These are phyloP conservation scores for Bambusicola thoracicus DNA, from an alignment of 2,113 vertebrate genomes.

Conservation along the genomic window DNA sequence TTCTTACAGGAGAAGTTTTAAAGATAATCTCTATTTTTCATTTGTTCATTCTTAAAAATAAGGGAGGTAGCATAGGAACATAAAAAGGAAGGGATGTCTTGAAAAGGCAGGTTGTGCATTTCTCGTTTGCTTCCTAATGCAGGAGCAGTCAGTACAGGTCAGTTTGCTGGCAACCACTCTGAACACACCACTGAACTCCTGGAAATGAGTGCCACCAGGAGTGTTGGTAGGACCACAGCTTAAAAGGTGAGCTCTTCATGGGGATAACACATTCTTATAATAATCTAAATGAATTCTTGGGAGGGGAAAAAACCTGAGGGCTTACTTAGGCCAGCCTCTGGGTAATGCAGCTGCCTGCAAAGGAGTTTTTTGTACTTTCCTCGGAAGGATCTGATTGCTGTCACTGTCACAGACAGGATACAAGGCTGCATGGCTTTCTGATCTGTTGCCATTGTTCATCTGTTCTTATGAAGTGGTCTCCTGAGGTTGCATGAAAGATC, in stretches of 20 bases:
- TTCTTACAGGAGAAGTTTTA: background rate
- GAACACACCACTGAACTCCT: background rate
- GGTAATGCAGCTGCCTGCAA: background rate
- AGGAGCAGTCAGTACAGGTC: background rate
- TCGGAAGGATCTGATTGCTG: background rate
- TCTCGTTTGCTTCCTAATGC: background rate
- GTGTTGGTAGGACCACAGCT: background rate
- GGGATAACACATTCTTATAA: background rate
- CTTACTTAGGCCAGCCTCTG: background rate
- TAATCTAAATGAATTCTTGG: background rate
- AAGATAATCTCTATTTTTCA: background rate
- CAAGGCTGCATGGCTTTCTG: background rate
- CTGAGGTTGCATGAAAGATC: background rate
- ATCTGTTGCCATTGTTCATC: conserved; percentile 8
- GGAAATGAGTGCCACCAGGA: background rate
- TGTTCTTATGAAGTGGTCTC: background rate
- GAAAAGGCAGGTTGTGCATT: background rate
- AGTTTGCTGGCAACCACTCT: background rate
- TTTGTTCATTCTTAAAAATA: background rate
- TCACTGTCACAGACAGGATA: conserved; percentile 33
- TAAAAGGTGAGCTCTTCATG: background rate
- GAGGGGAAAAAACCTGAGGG: background rate
- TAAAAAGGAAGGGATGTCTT: background rate
- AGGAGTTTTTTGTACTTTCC: conserved; percentile 29
- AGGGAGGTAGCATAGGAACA: background rate